Evolutionary conservation across 2,888 invertebrate genomes (phyloP).

Genomic region (Augiades crinisus): DNA sequence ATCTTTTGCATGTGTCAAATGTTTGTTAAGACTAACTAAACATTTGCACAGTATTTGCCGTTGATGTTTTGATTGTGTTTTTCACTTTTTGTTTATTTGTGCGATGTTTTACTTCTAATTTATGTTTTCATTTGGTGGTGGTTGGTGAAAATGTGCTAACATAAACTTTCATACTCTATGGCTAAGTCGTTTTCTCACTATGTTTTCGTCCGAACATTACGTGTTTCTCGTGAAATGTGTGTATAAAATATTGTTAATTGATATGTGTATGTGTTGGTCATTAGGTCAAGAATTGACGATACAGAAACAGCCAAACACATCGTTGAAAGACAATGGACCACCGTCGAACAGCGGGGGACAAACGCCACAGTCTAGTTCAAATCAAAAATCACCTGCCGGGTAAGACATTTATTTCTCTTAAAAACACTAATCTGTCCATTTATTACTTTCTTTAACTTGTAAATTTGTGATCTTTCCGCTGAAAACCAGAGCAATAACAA

Average conservation of each 20-base stretch:
- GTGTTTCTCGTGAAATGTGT: constrained; percentile 1
- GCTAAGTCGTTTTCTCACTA: constrained; percentile 72
- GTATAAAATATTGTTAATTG: not conserved
- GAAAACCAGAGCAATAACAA: too few relatives aligned
- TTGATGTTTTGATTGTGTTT: not conserved
- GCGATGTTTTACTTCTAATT: constrained; percentile 18
- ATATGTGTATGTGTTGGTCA: not conserved
- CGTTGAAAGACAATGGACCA: constrained; percentile 87
- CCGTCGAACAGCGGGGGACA: constrained; percentile 73
- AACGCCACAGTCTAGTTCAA: constrained; percentile 74
- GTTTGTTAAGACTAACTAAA: not conserved
- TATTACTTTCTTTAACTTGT: too few relatives aligned
- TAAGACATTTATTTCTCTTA: constrained; percentile 75
- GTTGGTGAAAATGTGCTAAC: constrained; percentile 82
- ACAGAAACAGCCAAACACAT: constrained; percentile 97
- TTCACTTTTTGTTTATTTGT: constrained; percentile 29
- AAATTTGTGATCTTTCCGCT: too few relatives aligned
- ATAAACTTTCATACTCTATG: constrained; percentile 76
- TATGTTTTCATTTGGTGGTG: constrained; percentile 68
- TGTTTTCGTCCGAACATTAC: constrained; percentile 31
- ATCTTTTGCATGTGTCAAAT: constrained; percentile 12
- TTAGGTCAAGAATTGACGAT: constrained; percentile 95
- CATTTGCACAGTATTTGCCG: not conserved
- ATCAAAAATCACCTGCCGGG: constrained; percentile 87
- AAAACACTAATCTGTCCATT: too few relatives aligned